These are phyloP conservation scores for Thrips palmi DNA, from an alignment of 1,140 invertebrate genomes.

Conservation along the genomic window DNA sequence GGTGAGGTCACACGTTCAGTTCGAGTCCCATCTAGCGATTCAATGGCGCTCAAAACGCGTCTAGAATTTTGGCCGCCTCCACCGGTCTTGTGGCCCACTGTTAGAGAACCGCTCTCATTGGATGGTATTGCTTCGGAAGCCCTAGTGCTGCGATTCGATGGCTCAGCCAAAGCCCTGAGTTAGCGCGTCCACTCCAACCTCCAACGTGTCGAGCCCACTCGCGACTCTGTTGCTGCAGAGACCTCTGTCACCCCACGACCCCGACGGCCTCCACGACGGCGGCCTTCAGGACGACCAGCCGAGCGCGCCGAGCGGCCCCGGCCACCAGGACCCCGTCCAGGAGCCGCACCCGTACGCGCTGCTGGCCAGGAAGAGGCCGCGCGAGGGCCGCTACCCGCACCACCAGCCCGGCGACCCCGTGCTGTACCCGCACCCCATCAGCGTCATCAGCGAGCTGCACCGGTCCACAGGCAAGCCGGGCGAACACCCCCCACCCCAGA, in stretches of 20 bases:
- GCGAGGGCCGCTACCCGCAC: not conserved
- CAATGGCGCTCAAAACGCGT: too few relatives aligned
- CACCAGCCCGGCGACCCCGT: not conserved
- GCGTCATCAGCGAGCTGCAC: too few relatives aligned
- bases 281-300: too few relatives aligned
- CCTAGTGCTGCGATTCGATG: not conserved
- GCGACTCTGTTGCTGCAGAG: not conserved
- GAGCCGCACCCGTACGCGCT: not conserved
- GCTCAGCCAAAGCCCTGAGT: not conserved
- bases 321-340: conserved; percentile 3
- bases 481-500: too few relatives aligned
- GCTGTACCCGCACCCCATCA: not conserved
- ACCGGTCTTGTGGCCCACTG: too few relatives aligned
- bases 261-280: conserved; percentile 7
- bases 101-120: too few relatives aligned
- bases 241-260: not conserved
- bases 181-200: not conserved
- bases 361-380: not conserved
- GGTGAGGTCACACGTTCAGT: too few relatives aligned
- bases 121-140: too few relatives aligned
- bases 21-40: too few relatives aligned
- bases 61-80: too few relatives aligned
- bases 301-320: conserved; percentile 5
- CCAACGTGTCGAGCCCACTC: not conserved
- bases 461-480: too few relatives aligned